Percentiles rank a stretch among this genome's conserved stretches.
phyloP scores from a whole-genome alignment of 2,113 vertebrate species.

The Diglossa brunneiventris region DNA sequence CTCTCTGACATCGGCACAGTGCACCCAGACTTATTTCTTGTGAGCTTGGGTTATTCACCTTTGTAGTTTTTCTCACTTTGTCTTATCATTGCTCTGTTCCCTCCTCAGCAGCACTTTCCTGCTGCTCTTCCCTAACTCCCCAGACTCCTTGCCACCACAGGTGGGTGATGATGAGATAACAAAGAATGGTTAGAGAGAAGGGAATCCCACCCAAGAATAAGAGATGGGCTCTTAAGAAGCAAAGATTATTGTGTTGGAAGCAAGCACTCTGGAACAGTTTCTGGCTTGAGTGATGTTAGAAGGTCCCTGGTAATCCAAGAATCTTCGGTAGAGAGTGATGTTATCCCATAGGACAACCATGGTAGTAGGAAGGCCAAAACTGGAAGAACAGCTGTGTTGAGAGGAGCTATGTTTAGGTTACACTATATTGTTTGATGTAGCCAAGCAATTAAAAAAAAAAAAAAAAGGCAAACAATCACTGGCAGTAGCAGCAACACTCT shows the following conservation, averaged over 20 bases:
- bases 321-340: background rate
- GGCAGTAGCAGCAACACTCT: background rate
- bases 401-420: background rate
- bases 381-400: background rate
- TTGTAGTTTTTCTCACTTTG: background rate
- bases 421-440: background rate
- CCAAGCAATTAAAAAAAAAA: background rate
- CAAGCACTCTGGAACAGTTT: background rate
- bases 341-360: background rate
- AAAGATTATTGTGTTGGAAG: background rate
- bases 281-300: background rate
- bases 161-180: background rate
- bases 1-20: accelerated
- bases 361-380: background rate
- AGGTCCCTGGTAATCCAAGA: background rate
- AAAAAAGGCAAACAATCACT: background rate
- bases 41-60: background rate
- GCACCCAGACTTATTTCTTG: background rate
- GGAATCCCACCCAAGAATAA: background rate
- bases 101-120: background rate
- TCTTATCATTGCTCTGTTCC: background rate
- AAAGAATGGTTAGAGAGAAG: background rate
- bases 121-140: background rate
- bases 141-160: background rate
- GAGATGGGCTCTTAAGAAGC: background rate